phyloP scores from a whole-genome alignment of 2,888 invertebrate species.

The Cephus nigrinus region DNA sequence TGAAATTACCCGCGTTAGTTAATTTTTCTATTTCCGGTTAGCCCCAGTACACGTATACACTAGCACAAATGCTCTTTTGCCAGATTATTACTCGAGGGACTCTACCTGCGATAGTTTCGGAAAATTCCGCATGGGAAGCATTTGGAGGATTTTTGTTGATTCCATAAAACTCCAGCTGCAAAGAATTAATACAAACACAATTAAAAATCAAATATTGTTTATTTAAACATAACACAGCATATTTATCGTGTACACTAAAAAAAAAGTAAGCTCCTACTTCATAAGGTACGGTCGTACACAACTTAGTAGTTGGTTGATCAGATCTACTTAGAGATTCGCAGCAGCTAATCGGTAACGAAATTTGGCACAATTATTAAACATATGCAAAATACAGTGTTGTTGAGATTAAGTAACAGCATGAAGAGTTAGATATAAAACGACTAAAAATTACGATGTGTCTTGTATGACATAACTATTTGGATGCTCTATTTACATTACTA shows the following conservation, averaged over 20 bases:
- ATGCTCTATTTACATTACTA: slow-evolving; percentile 2
- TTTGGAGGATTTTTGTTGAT: too few species aligned
- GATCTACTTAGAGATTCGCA: not conserved
- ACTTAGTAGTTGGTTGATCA: not conserved
- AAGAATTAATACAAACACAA: not conserved
- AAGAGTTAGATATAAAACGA: not conserved
- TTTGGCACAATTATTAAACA: not conserved
- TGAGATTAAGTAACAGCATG: not conserved
- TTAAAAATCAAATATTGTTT: not conserved
- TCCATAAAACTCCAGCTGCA: too few species aligned
- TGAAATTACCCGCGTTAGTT: too few species aligned
- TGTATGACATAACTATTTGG: slow-evolving; percentile 3
- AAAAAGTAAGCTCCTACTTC: not conserved
- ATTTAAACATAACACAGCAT: not conserved
- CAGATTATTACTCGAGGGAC: too few species aligned
- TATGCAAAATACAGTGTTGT: not conserved
- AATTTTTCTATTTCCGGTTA: too few species aligned
- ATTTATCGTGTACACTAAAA: not conserved
- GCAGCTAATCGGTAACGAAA: not conserved
- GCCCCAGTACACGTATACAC: too few species aligned
- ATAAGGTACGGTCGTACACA: not conserved
- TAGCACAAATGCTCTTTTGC: too few species aligned
- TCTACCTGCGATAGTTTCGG: too few species aligned
- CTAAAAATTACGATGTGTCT: not conserved
- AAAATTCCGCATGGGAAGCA: too few species aligned